Evolutionary conservation across 1,140 invertebrate species (phyloP).

Genomic region (Cyrtorhinus lividipennis): DNA sequence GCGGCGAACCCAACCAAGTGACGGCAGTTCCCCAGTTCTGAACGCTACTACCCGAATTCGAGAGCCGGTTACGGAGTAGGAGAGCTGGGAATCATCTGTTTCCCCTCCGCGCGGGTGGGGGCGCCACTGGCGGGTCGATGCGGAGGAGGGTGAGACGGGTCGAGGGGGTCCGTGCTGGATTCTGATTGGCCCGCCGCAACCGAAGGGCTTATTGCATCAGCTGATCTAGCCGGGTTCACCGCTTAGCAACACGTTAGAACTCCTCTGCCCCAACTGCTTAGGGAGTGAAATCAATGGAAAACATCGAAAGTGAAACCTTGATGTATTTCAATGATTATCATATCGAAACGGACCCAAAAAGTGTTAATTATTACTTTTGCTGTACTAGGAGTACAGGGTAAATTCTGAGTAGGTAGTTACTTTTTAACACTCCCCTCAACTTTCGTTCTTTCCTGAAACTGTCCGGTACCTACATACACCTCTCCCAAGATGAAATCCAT

Average conservation of each 20-base stretch:
- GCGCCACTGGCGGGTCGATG: conserved; percentile 1
- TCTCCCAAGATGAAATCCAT: no score
- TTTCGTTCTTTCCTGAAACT: no score
- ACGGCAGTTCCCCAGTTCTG: no score
- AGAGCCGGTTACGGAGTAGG: conserved; percentile 28
- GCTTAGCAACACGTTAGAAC: conserved; percentile 25
- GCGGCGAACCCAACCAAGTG: not conserved
- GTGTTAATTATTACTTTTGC: no score
- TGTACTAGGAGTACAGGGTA: no score
- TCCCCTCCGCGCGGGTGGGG: conserved; percentile 17
- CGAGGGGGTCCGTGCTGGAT: conserved; percentile 12
- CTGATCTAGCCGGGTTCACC: conserved; percentile 33
- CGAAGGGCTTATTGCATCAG: conserved; percentile 21
- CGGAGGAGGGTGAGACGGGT: conserved; percentile 8
- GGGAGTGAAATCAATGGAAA: no score
- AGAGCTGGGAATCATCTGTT: conserved; percentile 26
- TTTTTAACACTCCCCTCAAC: no score
- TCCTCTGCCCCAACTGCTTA: conserved; percentile 23
- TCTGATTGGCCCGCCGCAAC: conserved; percentile 17
- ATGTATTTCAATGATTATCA: no score
- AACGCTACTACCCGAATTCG: conserved; percentile 14
- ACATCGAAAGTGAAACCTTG: no score
- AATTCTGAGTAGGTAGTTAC: no score
- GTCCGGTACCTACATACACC: no score
- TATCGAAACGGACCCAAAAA: no score